These are phyloP conservation scores for Platyrinchus mystaceus DNA, from an alignment of 2,797 vertebrate genomes.

Conservation along the genomic window DNA sequence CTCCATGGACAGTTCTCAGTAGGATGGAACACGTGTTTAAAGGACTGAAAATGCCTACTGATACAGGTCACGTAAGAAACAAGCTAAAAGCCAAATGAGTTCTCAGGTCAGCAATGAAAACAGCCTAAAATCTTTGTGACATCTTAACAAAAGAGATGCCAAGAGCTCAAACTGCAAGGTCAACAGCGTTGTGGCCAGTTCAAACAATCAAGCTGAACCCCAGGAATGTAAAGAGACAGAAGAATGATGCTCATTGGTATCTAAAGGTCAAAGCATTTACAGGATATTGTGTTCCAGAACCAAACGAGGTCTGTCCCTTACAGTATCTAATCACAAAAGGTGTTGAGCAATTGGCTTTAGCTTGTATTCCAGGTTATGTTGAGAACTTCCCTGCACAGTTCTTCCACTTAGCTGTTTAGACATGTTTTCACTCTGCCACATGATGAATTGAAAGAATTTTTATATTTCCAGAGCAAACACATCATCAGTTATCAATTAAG, in stretches of 20 bases:
- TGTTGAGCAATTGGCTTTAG: not conserved
- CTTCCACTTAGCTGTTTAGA: not conserved
- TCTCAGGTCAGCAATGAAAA: constrained; percentile 72
- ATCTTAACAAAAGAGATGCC: constrained; percentile 73
- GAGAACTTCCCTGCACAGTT: not conserved
- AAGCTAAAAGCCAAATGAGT: constrained; percentile 66
- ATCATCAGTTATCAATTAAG: not conserved
- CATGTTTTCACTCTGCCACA: not conserved
- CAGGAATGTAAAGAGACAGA: constrained; percentile 52
- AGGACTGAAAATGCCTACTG: not conserved
- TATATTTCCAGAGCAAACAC: not conserved
- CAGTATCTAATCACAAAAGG: not conserved
- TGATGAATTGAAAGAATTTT: not conserved
- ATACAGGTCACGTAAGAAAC: constrained; percentile 37
- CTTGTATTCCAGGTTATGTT: not conserved
- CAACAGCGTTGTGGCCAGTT: constrained; percentile 67
- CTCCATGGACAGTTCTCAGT: not conserved
- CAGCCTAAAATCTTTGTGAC: constrained; percentile 75
- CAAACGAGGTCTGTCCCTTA: not conserved
- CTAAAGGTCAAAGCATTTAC: constrained; percentile 9
- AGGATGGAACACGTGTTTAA: not conserved
- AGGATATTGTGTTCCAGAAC: constrained; percentile 11
- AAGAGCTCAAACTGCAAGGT: constrained; percentile 68
- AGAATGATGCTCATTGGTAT: not conserved
- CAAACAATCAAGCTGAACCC: constrained; percentile 69